These are phyloP conservation scores for Aleiodes alternator DNA, from an alignment of 2,888 invertebrate genomes.

Conservation along the genomic window DNA sequence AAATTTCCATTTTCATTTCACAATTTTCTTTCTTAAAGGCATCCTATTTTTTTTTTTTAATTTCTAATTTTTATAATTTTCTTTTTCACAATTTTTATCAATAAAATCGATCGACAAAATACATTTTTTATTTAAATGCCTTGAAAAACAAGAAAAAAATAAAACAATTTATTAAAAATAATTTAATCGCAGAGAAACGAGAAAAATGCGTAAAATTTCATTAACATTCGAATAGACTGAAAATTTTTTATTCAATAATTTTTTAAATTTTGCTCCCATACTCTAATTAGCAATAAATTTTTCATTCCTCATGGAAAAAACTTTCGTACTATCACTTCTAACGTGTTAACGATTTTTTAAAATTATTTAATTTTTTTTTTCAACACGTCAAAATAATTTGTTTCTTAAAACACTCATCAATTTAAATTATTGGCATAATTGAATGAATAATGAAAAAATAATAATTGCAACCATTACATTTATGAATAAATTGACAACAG, in stretches of 20 bases:
- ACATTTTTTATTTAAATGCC: not conserved
- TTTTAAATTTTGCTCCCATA: not conserved
- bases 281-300: constrained; percentile 3
- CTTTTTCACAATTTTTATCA: not conserved
- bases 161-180: not conserved
- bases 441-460: no score
- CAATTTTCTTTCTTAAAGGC: constrained; percentile 17
- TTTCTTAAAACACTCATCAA: constrained; percentile 3
- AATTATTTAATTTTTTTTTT: not conserved
- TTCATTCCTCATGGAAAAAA: not conserved
- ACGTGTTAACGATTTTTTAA: constrained; percentile 8
- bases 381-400: not conserved
- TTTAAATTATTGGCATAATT: not conserved
- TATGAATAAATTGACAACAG: constrained; percentile 16
- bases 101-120: constrained; percentile 10
- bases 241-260: not conserved
- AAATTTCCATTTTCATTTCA: not conserved
- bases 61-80: not conserved
- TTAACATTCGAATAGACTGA: not conserved
- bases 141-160: not conserved
- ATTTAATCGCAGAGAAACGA: not conserved
- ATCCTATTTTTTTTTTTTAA: not conserved
- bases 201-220: not conserved
- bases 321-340: not conserved
- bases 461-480: not conserved